Base-by-base conservation (phyloP, 2,113 vertebrate genomes). In the Nibea albiflora region DNA sequence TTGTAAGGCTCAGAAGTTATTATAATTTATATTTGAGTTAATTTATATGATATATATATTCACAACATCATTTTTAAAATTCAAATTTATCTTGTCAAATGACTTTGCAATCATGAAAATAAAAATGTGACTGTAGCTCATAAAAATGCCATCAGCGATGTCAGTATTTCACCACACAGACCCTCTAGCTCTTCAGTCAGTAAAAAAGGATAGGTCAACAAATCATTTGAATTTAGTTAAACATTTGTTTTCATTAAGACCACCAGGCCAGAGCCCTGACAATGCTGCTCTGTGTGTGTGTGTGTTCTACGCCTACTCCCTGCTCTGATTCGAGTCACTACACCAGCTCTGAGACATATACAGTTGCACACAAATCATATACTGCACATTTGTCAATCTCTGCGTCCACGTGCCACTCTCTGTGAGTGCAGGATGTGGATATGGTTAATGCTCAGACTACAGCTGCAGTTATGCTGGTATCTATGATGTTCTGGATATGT, bases 201-300 rank as follows among this genome's bases (percentile, higher is more conserved):
- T n/a, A 16, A n/a, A 4, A 50, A 10, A 53, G 28, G 42, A 24
- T 2, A 39, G 20, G 17, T 20, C 14, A 4, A 11, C 12, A 4
- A 22, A 46, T 67, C 54, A 20, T 60, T 67, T 6, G 31, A 49
- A 22, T 10, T 64, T n/a, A 39, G 56, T 62, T 46, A 24, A 68
- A 54, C 24, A 56, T 81, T 31, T 64, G 44, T 63, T 70, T 81
- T 61, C 47, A 70, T 47, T 11, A 56, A 4, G 11, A 61, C 11
- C 6, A 46, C 3, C 10, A 42, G 58, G 17, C 42, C 22, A 19
- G 58, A 42, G n/a, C 19, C 0, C 2, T 69, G 39, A 15, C 35
- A 31, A 19, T 24, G 56, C 20, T 52, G 14, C 24, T 68, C 63
- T 44, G 46, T 65, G 15, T 39, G 46, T 65, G 15, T 39, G n/a